Evolutionary conservation across 2,113 vertebrate species (phyloP).

Genomic region (Gila orcuttii): DNA sequence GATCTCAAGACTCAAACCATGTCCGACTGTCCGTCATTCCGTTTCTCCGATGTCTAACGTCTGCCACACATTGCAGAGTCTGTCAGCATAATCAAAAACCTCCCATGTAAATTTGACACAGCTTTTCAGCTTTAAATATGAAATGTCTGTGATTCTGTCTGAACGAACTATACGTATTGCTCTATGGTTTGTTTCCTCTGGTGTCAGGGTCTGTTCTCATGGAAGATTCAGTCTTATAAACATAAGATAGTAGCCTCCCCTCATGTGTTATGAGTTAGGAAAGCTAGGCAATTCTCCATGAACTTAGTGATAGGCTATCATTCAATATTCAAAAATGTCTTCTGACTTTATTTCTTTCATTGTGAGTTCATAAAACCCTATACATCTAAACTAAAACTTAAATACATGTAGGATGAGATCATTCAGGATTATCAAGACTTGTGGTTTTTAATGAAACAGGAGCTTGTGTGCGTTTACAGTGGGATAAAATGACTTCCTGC

Average conservation of each 20-base stretch:
- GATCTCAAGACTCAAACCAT: slow-evolving; percentile 26
- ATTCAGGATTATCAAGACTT: slow-evolving; percentile 39
- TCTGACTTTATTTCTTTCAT: too few relatives aligned
- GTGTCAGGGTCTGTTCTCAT: not conserved
- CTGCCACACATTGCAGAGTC: not conserved
- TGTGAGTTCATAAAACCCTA: slow-evolving; percentile 26
- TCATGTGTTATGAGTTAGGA: not conserved
- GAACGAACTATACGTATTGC: not conserved
- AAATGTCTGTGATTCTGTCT: not conserved
- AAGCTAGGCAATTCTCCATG: not conserved
- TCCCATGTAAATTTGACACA: not conserved
- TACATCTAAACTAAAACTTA: not conserved
- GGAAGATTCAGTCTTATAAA: not conserved
- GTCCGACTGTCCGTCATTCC: not conserved
- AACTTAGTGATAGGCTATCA: not conserved
- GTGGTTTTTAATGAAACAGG: slow-evolving; percentile 52
- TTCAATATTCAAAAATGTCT: slow-evolving; percentile 22
- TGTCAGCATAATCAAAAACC: not conserved
- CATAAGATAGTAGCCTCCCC: not conserved
- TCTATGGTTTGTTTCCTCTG: not conserved
- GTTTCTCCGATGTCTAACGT: not conserved
- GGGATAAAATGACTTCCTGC: slow-evolving; percentile 48
- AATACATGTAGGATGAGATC: slow-evolving; percentile 28
- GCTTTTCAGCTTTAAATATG: not conserved
- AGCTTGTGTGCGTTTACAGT: slow-evolving; percentile 24